Base-by-base conservation (phyloP, 1,140 invertebrate genomes). In the Ridgeia piscesae region DNA sequence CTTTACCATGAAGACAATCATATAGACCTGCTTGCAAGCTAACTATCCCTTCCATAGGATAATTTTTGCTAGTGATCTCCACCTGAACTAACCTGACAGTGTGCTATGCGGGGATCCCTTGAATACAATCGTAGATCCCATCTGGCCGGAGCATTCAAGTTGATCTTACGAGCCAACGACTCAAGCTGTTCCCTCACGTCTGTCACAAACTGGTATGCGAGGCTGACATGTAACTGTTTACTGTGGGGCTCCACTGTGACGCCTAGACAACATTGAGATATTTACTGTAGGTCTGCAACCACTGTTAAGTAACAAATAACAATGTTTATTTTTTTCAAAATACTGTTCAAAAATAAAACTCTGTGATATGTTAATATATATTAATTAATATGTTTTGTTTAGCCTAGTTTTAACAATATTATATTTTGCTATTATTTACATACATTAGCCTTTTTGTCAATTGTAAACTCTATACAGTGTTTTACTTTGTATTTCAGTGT, bases 91-190 rank as follows among this genome's bases (percentile, higher is more conserved):
- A 98, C 97, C 97, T 98, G 97, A 96, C 97, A 97, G 89, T 97
- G 97, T 94, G 97, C 96, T 92, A 98, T 96, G 91, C 97, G 96
- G 6, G 97, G 96, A 95, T 99, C 98, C 93, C 98, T 96, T 1
- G 98, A 99, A 95, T 98, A 99, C 0, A 99, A 96, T 93, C 98
- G 96, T 31, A 98, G 95, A 96, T 99, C 98, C 98, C 98, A 99
- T 92, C 97, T 96, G n/a, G 97, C 96, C 35, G 97, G 96, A 14
- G 97, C 96, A 89, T 96, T 96, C 8, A 97, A 96, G 94, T 97
- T 97, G 58, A 99, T 96, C 50, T 94, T 94, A 94, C 98, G 97
- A 35, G 98, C 97, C 94, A 98, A 96, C 21, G 96, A 96, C 95
- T 98, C 97, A 34, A 99, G 96, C 35, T 96, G 95, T 93, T 97